Percentiles rank a stretch among this genome's conserved stretches.
phyloP scores from a whole-genome alignment of 2,797 vertebrate species.

The Brotula barbata region DNA sequence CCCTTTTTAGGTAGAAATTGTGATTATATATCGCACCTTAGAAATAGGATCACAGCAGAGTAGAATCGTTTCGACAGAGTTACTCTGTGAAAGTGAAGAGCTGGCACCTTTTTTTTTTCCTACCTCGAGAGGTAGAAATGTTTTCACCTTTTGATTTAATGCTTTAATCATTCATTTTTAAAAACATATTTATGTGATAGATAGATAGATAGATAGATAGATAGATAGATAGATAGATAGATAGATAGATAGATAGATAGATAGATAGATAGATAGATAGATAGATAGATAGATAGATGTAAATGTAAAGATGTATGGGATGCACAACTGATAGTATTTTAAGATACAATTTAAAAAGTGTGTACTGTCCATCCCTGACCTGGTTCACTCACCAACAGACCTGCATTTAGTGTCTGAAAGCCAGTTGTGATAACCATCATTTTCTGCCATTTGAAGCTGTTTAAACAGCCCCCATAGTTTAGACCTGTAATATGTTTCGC shows the following conservation, averaged over 20 bases:
- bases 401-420: conserved; percentile 63
- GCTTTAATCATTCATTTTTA: no score
- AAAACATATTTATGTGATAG: not conserved
- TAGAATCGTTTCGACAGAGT: no score
- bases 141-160: no score
- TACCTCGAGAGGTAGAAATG: no score
- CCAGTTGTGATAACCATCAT: conserved; percentile 71
- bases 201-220: conserved; percentile 21
- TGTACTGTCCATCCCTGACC: no score
- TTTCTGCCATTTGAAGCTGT: conserved; percentile 66
- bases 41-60: conserved; percentile 49
- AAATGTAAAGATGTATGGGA: conserved; percentile 12
- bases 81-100: conserved; percentile 14
- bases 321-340: no score
- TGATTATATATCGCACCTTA: conserved; percentile 23
- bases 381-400: no score
- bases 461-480: conserved; percentile 59
- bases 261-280: conserved; percentile 12
- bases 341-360: no score
- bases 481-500: conserved; percentile 62
- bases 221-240: conserved; percentile 30
- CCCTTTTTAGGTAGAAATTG: no score
- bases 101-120: no score
- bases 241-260: conserved; percentile 32
- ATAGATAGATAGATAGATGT: conserved; percentile 11